phyloP scores from a whole-genome alignment of 2,797 vertebrate genomes.

The Protosalanx chinensis region DNA sequence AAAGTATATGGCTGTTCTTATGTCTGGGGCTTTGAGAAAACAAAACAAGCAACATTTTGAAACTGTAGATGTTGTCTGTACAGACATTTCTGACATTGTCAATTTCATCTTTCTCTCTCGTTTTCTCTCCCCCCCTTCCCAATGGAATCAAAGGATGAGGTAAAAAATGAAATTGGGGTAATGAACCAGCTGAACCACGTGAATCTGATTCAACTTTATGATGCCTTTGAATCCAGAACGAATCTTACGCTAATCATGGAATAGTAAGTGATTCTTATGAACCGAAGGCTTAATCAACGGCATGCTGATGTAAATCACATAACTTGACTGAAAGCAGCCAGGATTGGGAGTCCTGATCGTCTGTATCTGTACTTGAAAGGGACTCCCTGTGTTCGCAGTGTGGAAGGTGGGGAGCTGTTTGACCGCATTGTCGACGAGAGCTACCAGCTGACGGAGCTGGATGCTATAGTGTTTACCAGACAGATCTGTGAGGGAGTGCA shows the following conservation, averaged over 20 bases:
- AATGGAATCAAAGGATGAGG: constrained; percentile 74
- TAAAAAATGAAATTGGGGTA: constrained; percentile 84
- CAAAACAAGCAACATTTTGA: no score
- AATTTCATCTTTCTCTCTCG: not conserved
- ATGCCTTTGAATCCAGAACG: constrained; percentile 82
- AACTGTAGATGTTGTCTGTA: no score
- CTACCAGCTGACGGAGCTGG: constrained; percentile 80
- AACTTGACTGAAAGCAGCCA: no score
- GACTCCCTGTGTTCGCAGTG: constrained; percentile 59
- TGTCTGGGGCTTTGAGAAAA: no score
- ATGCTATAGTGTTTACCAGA: constrained; percentile 80
- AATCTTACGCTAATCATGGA: constrained; percentile 84
- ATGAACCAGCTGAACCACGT: constrained; percentile 87
- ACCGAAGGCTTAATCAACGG: no score
- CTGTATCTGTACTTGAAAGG: no score
- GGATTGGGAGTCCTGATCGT: no score
- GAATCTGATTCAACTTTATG: constrained; percentile 86
- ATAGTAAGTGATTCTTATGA: constrained; percentile 72
- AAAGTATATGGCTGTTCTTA: no score
- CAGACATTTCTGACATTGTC: not conserved
- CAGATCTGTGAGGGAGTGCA: constrained; percentile 87
- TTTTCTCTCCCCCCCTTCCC: not conserved
- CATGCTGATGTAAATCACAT: no score
- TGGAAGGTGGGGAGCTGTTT: constrained; percentile 86
- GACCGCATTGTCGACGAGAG: constrained; percentile 84